Evolutionary conservation across 2,888 invertebrate species (phyloP), one percentile per base, ranked within the genome.

Genomic region (Spodoptera exigua): DNA sequence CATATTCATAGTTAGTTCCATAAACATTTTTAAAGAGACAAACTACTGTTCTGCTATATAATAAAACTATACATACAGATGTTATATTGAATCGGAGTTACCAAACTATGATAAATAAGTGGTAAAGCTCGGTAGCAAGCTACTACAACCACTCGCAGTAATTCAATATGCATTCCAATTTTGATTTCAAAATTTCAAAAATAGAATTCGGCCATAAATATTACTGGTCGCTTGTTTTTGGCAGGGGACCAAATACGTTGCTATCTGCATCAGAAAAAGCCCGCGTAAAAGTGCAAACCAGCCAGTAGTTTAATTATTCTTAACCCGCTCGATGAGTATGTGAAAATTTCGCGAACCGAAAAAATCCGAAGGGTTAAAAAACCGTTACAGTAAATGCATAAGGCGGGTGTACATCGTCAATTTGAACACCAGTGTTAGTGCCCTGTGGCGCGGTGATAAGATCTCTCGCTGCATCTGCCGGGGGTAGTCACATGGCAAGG

Each of bases 381-480:
- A 85, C 92, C 92, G 93, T 93, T 92, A 92, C 89, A 86, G 77
- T 79, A 85, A 82, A 84, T 87, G 88, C 89, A 89, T 87, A 89
- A 85, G 83, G 81, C 83, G 83, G 84, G 83, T 85, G 81, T 83
- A 82, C 83, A 84, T 87, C 87, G 89, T 87, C 84, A 85, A 84
- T 85, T 85, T 84, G 76, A 87, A 85, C 86, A 90, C 87, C 88
- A 90, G 73, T 55, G 73, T 55, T 69, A 72, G 73, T 82, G 83
- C 89, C 91, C 92, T 86, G 92, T 85, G 88, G 91, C 82, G 89
- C 80, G 72, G 69, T 85, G 89, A 88, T 91, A 93, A 91, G 88
- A 94, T 94, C 93, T 89, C 68, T 74, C 62, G 86, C 84, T 89
- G 89, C 93, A 93, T 93, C 93, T 93, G 93, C 91, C 89, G 79